phyloP scores from a whole-genome alignment of 2,113 vertebrate genomes.

The Diadophis punctatus region DNA sequence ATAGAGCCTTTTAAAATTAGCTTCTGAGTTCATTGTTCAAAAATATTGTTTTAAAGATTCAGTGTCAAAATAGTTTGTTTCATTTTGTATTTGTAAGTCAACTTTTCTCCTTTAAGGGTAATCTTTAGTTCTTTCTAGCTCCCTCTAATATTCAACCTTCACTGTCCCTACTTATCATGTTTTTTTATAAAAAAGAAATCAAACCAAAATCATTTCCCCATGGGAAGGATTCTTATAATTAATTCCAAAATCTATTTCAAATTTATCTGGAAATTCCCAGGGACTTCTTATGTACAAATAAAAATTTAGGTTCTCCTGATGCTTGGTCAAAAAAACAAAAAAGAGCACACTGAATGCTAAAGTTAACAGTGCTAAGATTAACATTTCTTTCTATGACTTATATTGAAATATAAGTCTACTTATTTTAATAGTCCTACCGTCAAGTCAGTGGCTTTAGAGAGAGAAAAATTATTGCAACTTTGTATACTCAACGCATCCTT shows the following conservation, averaged over 20 bases:
- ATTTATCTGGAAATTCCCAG: not conserved
- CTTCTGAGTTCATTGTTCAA: not conserved
- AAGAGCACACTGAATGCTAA: not conserved
- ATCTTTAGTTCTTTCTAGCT: not conserved
- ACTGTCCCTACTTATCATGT: not conserved
- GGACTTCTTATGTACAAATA: not conserved
- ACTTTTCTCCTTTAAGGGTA: not conserved
- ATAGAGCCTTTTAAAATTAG: not conserved
- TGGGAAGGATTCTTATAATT: not conserved
- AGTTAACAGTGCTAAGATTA: not conserved
- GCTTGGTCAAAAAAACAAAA: not conserved
- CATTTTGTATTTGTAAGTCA: not conserved
- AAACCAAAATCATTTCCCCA: not conserved
- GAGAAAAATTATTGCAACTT: not conserved
- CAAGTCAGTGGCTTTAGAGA: not conserved
- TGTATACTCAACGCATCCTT: not conserved
- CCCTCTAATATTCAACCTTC: not conserved
- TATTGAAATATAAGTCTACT: not conserved
- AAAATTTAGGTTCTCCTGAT: not conserved
- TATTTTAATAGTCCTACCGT: not conserved
- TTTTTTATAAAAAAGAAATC: not conserved
- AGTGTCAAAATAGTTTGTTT: not conserved
- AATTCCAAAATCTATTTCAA: not conserved
- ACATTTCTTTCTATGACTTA: not conserved
- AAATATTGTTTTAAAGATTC: not conserved